Evolutionary conservation across 2,113 vertebrate genomes (phyloP).

Genomic region (Maccullochella peelii): DNA sequence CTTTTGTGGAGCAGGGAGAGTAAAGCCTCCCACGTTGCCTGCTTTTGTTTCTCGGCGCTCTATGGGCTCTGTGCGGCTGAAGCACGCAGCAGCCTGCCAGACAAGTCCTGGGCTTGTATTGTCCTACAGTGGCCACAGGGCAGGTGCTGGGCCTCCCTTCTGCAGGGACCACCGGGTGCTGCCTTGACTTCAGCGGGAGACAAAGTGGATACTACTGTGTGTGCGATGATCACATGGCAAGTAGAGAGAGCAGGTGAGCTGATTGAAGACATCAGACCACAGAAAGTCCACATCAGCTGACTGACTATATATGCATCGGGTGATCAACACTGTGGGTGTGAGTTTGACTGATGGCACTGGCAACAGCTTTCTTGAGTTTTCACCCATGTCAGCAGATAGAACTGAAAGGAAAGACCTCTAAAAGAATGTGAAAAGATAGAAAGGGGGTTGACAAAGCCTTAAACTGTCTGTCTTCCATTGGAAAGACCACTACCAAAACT

Average conservation of each 20-base stretch:
- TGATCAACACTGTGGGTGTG: conserved; percentile 10
- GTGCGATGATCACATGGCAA: conserved; percentile 16
- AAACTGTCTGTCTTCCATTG: not conserved
- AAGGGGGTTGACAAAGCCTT: not conserved
- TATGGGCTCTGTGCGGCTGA: conserved; percentile 36
- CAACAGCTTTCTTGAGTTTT: not conserved
- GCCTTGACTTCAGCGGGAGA: conserved; percentile 36
- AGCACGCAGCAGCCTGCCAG: conserved; percentile 64
- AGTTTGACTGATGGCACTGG: conserved; percentile 12
- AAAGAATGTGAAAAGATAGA: not conserved
- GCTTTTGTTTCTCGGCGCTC: conserved; percentile 67
- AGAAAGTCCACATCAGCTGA: conserved; percentile 23
- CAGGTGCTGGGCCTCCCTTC: conserved; percentile 53
- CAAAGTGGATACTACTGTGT: conserved; percentile 8
- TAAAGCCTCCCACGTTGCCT: conserved; percentile 77
- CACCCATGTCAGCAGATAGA: not conserved
- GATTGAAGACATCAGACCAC: conserved; percentile 14
- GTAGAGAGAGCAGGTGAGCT: conserved; percentile 7
- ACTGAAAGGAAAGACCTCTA: conserved; percentile 1
- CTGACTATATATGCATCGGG: not conserved
- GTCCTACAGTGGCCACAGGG: conserved; percentile 57
- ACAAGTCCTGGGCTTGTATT: conserved; percentile 46
- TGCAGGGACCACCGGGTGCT: conserved; percentile 49
- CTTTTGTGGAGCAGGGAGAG: conserved; percentile 71
- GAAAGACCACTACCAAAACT: conserved; percentile 3